These are phyloP conservation scores for Anomalospiza imberbis DNA, from an alignment of 2,797 vertebrate species.

Conservation along the genomic window DNA sequence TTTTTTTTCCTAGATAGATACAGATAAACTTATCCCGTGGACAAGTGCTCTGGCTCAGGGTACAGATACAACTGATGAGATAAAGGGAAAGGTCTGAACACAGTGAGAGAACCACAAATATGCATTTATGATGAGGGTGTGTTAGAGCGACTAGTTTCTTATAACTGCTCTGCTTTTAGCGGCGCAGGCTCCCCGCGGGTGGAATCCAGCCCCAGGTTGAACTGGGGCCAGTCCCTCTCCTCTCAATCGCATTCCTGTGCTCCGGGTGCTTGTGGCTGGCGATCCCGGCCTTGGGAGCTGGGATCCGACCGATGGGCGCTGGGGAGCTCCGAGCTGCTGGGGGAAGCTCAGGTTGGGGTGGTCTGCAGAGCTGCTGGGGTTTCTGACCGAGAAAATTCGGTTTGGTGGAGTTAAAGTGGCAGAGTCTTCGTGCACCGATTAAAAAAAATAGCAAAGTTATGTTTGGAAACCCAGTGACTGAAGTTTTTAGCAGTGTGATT, in stretches of 20 bases:
- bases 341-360: neutral
- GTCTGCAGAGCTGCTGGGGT: rapidly evolving
- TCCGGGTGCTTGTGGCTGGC: rapidly evolving
- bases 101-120: constrained; percentile 3
- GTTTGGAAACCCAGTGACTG: rapidly evolving
- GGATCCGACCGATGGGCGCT: rapidly evolving
- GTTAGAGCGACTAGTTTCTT: neutral
- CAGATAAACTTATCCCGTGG: neutral
- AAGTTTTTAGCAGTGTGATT: neutral
- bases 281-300: neutral
- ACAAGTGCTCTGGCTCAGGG: neutral
- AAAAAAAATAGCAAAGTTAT: rapidly evolving
- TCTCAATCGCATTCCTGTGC: neutral
- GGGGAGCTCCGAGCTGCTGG: rapidly evolving
- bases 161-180: neutral
- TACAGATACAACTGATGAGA: neutral
- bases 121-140: constrained; percentile 34
- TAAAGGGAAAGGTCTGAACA: constrained; percentile 27
- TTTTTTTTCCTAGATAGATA: neutral
- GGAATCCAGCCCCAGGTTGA: neutral
- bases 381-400: rapidly evolving
- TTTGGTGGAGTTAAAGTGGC: neutral
- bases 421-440: rapidly evolving
- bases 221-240: neutral
- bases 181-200: neutral